Conservation (phyloP, 1,140 invertebrate species). For the Bombus vancouverensis region DNA sequence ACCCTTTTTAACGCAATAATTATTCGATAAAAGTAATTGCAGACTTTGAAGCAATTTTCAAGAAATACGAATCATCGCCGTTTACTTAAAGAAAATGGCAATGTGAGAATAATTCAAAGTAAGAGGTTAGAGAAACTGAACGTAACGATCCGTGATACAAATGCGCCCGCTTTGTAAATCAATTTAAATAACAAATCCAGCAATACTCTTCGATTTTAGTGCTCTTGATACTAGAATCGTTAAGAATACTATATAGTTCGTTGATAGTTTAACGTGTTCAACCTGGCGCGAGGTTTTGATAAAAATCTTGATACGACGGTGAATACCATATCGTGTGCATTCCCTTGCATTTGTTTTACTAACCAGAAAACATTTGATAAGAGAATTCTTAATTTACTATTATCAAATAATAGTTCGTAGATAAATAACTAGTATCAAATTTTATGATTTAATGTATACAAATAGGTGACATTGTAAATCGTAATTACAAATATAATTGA, state of each 20-base stretch:
- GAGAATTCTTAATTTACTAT: not conserved
- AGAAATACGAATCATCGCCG: not conserved
- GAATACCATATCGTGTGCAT: not conserved
- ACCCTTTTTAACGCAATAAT: not conserved
- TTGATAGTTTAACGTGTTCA: constrained; percentile 11
- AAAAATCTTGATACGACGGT: not conserved
- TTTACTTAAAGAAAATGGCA: not conserved
- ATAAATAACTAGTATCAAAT: not conserved
- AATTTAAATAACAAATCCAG: constrained; percentile 10
- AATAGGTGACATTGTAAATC: not conserved
- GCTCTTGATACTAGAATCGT: constrained; percentile 4
- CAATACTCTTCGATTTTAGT: constrained; percentile 23
- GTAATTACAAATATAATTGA: not conserved
- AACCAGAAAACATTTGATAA: not conserved
- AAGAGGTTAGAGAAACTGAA: not conserved
- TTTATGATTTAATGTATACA: not conserved
- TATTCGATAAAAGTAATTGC: not conserved
- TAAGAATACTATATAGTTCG: not conserved
- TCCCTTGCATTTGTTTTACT: not conserved
- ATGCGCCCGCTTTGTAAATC: not conserved
- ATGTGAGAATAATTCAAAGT: not conserved
- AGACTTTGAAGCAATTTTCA: not conserved
- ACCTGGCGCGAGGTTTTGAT: constrained; percentile 11
- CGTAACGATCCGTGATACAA: too few relatives aligned
- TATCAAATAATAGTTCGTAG: not conserved